A percentile compares a stretch with the other conserved stretches of the same genome.
phyloP scores from a whole-genome alignment of 2,888 invertebrate genomes.

The Ormyrus nitidulus region DNA sequence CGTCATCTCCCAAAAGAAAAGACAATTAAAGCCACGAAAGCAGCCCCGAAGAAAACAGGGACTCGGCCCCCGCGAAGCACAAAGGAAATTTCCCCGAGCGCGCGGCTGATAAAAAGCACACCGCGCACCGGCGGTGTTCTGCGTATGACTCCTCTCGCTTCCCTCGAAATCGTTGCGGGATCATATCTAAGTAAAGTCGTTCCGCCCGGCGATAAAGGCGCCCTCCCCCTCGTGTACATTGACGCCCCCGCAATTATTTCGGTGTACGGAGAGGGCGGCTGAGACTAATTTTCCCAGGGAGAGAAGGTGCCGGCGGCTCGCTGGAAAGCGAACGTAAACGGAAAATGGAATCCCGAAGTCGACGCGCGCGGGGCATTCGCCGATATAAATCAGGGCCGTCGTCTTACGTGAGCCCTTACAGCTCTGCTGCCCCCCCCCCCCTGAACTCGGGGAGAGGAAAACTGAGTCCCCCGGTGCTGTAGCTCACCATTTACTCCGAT shows the following conservation, averaged over 20 bases:
- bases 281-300: constrained; percentile 63
- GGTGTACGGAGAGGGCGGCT: constrained; percentile 73
- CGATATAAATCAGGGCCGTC: neutral
- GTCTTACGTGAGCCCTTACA: neutral
- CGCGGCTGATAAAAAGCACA: neutral
- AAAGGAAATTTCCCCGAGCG: too few relatives aligned
- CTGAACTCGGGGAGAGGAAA: neutral
- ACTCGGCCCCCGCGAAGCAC: too few relatives aligned
- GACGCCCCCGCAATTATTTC: constrained; percentile 74
- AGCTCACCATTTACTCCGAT: neutral
- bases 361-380: neutral
- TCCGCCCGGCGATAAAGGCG: neutral
- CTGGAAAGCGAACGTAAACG: neutral
- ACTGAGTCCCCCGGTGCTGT: neutral
- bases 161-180: constrained; percentile 13
- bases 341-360: constrained; percentile 2
- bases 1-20: too few relatives aligned
- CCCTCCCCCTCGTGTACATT: constrained; percentile 35
- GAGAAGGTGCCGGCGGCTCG: neutral
- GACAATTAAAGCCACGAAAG: too few relatives aligned
- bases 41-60: too few relatives aligned
- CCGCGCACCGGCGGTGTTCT: too few relatives aligned
- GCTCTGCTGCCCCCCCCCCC: neutral
- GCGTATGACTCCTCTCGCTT: neutral
- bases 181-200: constrained; percentile 18